A percentile compares a stretch with the other conserved stretches of the same genome.
Conservation (phyloP, 2,797 vertebrate genomes). For the Mastacembelus armatus region DNA sequence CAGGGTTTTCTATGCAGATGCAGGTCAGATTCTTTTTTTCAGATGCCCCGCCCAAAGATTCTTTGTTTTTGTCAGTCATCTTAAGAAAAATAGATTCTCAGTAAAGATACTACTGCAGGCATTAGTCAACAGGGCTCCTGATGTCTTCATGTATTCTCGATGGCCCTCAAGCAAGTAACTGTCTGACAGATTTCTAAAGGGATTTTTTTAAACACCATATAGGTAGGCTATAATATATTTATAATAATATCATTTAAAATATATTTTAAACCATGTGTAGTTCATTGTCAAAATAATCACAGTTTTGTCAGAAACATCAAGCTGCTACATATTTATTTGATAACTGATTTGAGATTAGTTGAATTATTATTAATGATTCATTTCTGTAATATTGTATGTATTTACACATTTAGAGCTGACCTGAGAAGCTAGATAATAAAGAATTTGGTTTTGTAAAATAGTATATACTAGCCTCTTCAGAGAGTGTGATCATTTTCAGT, state of each 20-base stretch:
- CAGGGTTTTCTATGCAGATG: slow-evolving; percentile 76
- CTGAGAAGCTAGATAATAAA: too few species aligned
- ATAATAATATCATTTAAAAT: too few species aligned
- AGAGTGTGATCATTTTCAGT: slow-evolving; percentile 67
- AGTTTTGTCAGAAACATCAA: neutral
- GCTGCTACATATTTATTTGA: neutral
- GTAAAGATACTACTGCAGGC: slow-evolving; percentile 48
- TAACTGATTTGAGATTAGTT: slow-evolving; percentile 2
- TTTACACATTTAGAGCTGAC: neutral
- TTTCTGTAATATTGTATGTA: too few species aligned
- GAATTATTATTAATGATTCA: too few species aligned
- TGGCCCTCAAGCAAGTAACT: slow-evolving; percentile 64
- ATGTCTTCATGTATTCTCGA: slow-evolving; percentile 65
- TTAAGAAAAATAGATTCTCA: slow-evolving; percentile 29
- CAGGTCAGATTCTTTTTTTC: slow-evolving; percentile 71
- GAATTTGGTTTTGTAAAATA: slow-evolving; percentile 29
- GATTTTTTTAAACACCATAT: slow-evolving; percentile 12
- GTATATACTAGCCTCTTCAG: slow-evolving; percentile 50
- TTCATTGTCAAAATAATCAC: slow-evolving; percentile 23
- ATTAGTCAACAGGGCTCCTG: slow-evolving; percentile 52
- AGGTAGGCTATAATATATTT: too few species aligned
- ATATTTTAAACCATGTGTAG: slow-evolving; percentile 1
- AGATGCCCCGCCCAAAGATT: slow-evolving; percentile 52
- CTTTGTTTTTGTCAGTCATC: slow-evolving; percentile 70
- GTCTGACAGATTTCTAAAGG: slow-evolving; percentile 38